These are phyloP conservation scores for Leptonema lineaticorne DNA, from an alignment of 1,140 invertebrate species.

Conservation along the genomic window DNA sequence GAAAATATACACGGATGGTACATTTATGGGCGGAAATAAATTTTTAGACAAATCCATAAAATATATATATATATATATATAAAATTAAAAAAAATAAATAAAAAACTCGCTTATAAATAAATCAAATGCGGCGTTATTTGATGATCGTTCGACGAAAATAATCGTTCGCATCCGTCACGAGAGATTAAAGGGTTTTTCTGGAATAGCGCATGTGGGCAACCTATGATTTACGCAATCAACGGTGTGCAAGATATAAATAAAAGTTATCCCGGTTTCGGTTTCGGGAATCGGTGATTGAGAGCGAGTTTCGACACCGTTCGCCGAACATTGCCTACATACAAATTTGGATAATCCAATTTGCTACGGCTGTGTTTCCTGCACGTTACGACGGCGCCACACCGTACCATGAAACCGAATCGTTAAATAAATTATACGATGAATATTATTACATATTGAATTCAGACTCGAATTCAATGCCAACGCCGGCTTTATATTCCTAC, in stretches of 20 bases:
- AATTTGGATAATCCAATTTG: slow-evolving; percentile 2
- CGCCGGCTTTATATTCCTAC: too few relatives aligned
- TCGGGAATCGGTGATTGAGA: neutral
- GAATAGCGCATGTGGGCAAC: slow-evolving; percentile 3
- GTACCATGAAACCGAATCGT: too few relatives aligned
- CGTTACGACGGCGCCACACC: too few relatives aligned
- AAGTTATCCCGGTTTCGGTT: neutral
- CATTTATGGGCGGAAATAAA: too few relatives aligned
- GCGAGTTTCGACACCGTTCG: neutral
- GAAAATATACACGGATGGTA: too few relatives aligned
- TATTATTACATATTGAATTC: too few relatives aligned
- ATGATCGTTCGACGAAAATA: neutral
- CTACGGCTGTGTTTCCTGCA: neutral
- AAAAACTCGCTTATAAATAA: too few relatives aligned
- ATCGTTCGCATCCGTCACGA: neutral
- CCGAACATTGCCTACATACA: neutral
- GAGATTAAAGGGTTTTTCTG: slow-evolving; percentile 1
- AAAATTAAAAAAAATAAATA: too few relatives aligned
- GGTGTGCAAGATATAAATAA: neutral
- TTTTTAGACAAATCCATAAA: too few relatives aligned
- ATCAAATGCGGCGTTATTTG: neutral
- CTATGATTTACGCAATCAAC: neutral
- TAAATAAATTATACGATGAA: too few relatives aligned
- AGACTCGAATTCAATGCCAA: too few relatives aligned
- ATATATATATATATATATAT: too few relatives aligned